A percentile compares a stretch with the other conserved stretches of the same genome.
Evolutionary conservation across 2,113 vertebrate species (phyloP).

Genomic region (Neodon shergylaensis): DNA sequence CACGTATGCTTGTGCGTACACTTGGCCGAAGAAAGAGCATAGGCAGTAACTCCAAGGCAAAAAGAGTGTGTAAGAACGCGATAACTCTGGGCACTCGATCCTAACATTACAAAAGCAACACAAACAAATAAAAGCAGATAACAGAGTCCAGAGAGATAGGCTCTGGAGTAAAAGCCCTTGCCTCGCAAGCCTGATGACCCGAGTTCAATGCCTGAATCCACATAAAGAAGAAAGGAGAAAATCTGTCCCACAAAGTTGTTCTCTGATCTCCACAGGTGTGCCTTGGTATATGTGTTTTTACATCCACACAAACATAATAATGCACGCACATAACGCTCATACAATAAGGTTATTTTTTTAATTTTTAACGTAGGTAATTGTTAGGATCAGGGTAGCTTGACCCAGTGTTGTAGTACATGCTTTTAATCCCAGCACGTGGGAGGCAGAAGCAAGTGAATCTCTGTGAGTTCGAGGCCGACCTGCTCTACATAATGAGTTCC

Average conservation of each 20-base stretch:
- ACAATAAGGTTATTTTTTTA: background rate
- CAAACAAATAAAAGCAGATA: background rate
- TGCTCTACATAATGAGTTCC: background rate
- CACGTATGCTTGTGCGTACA: too few relatives aligned
- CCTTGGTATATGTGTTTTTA: background rate
- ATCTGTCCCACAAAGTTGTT: background rate
- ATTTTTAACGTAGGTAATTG: background rate
- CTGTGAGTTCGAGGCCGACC: background rate
- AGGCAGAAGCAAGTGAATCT: background rate
- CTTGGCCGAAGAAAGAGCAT: background rate
- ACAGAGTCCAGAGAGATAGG: background rate
- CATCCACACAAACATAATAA: background rate
- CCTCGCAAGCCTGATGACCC: background rate
- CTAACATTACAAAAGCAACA: background rate
- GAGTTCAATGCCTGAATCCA: background rate
- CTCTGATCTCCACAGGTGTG: background rate
- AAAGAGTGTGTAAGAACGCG: background rate
- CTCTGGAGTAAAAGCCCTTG: background rate
- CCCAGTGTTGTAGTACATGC: background rate
- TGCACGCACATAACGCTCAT: background rate
- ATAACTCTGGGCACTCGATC: too few relatives aligned
- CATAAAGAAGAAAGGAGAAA: background rate
- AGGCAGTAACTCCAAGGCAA: background rate
- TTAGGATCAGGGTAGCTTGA: background rate
- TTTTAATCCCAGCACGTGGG: background rate